Percentiles rank a stretch among this genome's conserved stretches.
Conservation (phyloP, 2,797 vertebrate genomes). For the Varecia variegata region DNA sequence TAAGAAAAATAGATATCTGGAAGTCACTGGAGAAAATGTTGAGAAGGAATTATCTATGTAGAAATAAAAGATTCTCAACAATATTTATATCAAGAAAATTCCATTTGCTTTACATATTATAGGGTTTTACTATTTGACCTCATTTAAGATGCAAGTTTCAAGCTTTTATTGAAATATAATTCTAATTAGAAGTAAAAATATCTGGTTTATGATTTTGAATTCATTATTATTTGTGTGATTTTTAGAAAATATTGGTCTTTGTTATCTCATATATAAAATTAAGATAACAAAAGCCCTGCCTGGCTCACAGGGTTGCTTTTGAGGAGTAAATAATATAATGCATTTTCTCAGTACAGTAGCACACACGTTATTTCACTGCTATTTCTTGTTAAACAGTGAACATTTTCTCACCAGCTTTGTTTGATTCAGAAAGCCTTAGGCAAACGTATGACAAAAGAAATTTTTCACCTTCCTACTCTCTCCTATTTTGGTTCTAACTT, state of each 20-base stretch:
- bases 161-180: not conserved
- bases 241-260: not conserved
- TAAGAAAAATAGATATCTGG: not conserved
- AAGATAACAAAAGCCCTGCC: not conserved
- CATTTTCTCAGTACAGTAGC: not conserved
- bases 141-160: not conserved
- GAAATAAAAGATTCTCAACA: not conserved
- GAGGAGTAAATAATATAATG: not conserved
- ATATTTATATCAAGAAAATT: not conserved
- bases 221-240: not conserved
- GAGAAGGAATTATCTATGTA: not conserved
- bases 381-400: not conserved
- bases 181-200: not conserved
- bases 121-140: not conserved
- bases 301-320: not conserved
- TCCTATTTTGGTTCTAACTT: constrained; percentile 1
- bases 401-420: not conserved
- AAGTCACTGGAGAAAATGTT: not conserved
- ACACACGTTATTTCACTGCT: not conserved
- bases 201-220: not conserved
- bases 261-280: not conserved
- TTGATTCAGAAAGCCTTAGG: not conserved
- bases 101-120: not conserved
- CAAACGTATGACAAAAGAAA: not conserved
- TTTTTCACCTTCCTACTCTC: not conserved